Percentiles rank a stretch among this genome's conserved stretches.
phyloP scores from a whole-genome alignment of 2,797 vertebrate genomes.

The Sebastes oblongus region DNA sequence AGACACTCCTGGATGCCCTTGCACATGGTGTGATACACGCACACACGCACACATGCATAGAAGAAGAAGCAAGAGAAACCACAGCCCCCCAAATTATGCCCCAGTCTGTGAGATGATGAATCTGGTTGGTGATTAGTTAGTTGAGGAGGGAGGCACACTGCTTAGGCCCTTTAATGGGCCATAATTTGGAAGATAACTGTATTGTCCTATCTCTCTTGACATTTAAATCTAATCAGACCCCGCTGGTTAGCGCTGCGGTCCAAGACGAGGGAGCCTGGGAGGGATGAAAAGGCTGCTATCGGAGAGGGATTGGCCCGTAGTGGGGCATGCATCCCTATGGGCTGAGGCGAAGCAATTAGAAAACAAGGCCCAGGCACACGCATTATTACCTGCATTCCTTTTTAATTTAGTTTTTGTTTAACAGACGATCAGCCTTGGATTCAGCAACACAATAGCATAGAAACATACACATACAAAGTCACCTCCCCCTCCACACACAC shows the following conservation, averaged over 20 bases:
- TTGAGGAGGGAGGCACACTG: conserved; percentile 67
- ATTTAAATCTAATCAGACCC: conserved; percentile 79
- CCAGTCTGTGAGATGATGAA: conserved; percentile 71
- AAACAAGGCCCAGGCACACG: conserved; percentile 25
- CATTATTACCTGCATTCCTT: conserved; percentile 20
- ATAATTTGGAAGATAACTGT: conserved; percentile 81
- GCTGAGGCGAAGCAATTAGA: conserved; percentile 39
- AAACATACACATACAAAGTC: neutral
- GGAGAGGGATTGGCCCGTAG: conserved; percentile 33
- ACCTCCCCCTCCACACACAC: conserved; percentile 7
- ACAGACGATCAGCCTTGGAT: neutral
- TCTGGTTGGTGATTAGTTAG: conserved; percentile 73
- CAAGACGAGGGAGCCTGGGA: conserved; percentile 57
- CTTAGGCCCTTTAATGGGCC: conserved; percentile 74
- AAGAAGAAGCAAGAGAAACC: conserved; percentile 29
- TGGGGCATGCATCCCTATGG: conserved; percentile 25
- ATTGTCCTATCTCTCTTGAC: conserved; percentile 78
- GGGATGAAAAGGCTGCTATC: conserved; percentile 47
- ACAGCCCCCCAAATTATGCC: conserved; percentile 56
- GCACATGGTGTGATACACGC: conserved; percentile 20
- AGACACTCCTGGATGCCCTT: conserved; percentile 55
- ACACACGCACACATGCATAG: conserved; percentile 7
- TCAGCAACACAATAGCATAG: neutral
- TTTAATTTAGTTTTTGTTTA: conserved; percentile 23
- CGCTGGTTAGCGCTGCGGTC: conserved; percentile 65